These are phyloP conservation scores for Napeogenes sylphis DNA, from an alignment of 2,888 invertebrate species.

Conservation along the genomic window DNA sequence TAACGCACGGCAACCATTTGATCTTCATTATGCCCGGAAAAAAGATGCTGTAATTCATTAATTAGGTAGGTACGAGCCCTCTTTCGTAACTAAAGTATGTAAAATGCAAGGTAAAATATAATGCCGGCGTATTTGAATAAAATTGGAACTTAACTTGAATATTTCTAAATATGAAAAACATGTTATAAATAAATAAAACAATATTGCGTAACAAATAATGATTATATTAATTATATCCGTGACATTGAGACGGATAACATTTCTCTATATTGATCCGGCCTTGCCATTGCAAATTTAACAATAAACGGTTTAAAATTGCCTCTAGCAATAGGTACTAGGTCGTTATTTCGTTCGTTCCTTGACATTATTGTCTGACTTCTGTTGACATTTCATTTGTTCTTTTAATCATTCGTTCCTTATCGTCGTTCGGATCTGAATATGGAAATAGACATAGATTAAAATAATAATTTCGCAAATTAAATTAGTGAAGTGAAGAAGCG, in stretches of 20 bases:
- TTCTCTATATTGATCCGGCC: constrained; percentile 54
- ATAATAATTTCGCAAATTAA: neutral
- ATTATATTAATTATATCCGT: constrained; percentile 23
- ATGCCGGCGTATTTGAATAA: no score
- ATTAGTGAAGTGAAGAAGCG: neutral
- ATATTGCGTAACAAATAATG: neutral
- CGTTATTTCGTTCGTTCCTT: neutral
- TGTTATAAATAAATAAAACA: neutral
- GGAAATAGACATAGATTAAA: neutral
- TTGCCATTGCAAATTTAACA: constrained; percentile 35
- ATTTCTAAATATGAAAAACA: neutral
- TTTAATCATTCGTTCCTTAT: no score
- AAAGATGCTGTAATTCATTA: no score
- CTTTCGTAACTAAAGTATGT: no score
- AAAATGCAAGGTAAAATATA: no score
- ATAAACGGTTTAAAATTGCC: neutral
- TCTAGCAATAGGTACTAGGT: neutral
- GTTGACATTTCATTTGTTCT: no score
- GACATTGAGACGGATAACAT: constrained; percentile 44
- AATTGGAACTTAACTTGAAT: no score
- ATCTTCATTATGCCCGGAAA: no score
- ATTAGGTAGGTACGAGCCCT: no score
- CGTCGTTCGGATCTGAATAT: no score
- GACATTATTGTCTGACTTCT: no score
- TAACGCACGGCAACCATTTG: no score